Conservation (phyloP, 2,113 vertebrate species). For the Burhinus bistriatus region DNA sequence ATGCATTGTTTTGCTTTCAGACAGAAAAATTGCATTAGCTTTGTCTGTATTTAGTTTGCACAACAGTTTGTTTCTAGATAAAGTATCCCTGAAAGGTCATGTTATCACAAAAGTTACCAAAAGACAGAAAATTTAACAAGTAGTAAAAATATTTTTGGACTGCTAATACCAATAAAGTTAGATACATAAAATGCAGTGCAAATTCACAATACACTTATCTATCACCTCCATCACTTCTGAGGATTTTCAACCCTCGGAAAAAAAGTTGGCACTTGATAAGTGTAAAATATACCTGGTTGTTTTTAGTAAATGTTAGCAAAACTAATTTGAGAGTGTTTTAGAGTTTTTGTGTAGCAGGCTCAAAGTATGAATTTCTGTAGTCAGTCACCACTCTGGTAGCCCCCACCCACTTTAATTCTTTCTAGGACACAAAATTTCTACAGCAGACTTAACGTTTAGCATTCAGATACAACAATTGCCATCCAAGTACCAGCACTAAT, state of each 20-base stretch:
- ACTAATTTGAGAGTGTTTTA: neutral
- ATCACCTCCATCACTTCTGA: constrained; percentile 16
- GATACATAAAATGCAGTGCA: constrained; percentile 64
- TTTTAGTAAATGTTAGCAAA: neutral
- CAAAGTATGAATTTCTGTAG: neutral
- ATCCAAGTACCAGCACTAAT: constrained; percentile 43
- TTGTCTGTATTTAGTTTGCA: constrained; percentile 43
- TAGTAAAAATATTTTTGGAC: constrained; percentile 57
- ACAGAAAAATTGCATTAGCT: constrained; percentile 43
- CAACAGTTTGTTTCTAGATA: constrained; percentile 49
- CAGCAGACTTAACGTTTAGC: neutral
- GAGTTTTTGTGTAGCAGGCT: constrained; percentile 39
- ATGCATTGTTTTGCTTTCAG: constrained; percentile 41
- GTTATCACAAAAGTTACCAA: constrained; percentile 71
- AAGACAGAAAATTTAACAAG: constrained; percentile 63
- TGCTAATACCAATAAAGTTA: constrained; percentile 30
- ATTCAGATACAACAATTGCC: neutral
- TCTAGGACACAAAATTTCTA: neutral
- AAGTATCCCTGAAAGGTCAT: constrained; percentile 78
- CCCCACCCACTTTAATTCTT: neutral
- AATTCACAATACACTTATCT: constrained; percentile 51
- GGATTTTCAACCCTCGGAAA: neutral
- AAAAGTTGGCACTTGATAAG: constrained; percentile 56
- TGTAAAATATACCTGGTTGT: constrained; percentile 54
- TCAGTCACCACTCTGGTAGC: neutral